These are phyloP conservation scores for Cephonodes hylas DNA, from an alignment of 2,888 invertebrate species.

Conservation along the genomic window DNA sequence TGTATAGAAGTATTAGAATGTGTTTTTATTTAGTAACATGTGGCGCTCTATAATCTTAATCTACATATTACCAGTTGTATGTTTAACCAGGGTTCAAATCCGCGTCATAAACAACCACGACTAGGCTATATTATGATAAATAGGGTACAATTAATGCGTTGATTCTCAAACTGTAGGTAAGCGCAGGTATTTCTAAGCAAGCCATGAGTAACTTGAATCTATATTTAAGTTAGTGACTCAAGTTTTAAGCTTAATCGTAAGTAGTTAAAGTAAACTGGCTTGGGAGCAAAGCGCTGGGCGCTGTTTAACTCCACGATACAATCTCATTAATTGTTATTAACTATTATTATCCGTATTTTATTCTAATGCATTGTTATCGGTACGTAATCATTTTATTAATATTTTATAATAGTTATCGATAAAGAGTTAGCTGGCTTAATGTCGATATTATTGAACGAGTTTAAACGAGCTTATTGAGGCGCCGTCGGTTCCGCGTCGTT, in stretches of 20 bases:
- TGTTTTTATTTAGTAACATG: too few relatives aligned
- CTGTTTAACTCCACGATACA: not conserved
- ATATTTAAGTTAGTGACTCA: constrained; percentile 8
- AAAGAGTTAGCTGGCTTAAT: not conserved
- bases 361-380: not conserved
- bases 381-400: not conserved
- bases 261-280: not conserved
- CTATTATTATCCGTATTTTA: constrained; percentile 4
- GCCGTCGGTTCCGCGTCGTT: not conserved
- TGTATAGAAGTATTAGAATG: too few relatives aligned
- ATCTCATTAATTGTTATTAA: constrained; percentile 10
- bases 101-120: too few relatives aligned
- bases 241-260: constrained; percentile 1
- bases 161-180: not conserved
- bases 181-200: not conserved
- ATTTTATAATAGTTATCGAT: not conserved
- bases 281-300: not conserved
- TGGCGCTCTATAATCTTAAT: too few relatives aligned
- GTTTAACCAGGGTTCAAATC: not conserved
- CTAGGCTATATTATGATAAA: too few relatives aligned
- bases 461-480: not conserved
- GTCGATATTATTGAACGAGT: not conserved
- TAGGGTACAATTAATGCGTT: not conserved
- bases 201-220: not conserved
- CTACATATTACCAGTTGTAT: too few relatives aligned